Evolutionary conservation across 1,140 invertebrate genomes (phyloP), one percentile per base, ranked within the genome.

Genomic region (Mycetomoellerius zeteki): DNA sequence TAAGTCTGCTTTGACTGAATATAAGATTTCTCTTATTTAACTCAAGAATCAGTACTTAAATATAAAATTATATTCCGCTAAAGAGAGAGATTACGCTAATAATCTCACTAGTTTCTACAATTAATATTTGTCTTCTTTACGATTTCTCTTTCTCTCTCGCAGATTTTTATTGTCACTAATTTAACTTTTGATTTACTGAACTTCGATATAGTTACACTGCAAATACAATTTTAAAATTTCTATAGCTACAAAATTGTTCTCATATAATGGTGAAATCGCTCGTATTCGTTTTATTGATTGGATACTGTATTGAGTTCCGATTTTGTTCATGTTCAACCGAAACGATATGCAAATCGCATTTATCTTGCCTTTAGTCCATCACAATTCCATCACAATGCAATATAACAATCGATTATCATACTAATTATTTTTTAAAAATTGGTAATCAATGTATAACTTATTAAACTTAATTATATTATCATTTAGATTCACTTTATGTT

Each of bases 331-430:
- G 21, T 80, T 52, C 30, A 6, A 8, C n/a, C 30, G 7, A 52
- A 81, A 71, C 10, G 2, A 54, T 71, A 81, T 69, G 77, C 64
- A 81, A 81, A 81, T 69, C n/a, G 47, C 64, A 21, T 81, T 81
- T 81, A 81, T 54, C 30, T 81, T 16, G n/a, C n/a, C 30, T 24
- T 33, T 33, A 3, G 10, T 19, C 7, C 8, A 4, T 64, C 27
- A 78, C 27, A 47, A 50, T 65, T 78, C 43, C n/a, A n/a, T n/a
- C n/a, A n/a, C n/a, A n/a, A n/a, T n/a, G n/a, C n/a, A n/a, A 50
- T 4, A 16, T 24, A 37, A 80, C 24, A 52, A 67, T 69, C 30
- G 7, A 12, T 81, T 27, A 27, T 8, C 1, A 8, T 43, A 19
- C 8, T 62, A 77, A 76, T 58, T 69, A 52, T 54, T 80, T 81